These are phyloP conservation scores for Drosophila mulleri DNA, from an alignment of 2,888 invertebrate genomes.

Conservation along the genomic window DNA sequence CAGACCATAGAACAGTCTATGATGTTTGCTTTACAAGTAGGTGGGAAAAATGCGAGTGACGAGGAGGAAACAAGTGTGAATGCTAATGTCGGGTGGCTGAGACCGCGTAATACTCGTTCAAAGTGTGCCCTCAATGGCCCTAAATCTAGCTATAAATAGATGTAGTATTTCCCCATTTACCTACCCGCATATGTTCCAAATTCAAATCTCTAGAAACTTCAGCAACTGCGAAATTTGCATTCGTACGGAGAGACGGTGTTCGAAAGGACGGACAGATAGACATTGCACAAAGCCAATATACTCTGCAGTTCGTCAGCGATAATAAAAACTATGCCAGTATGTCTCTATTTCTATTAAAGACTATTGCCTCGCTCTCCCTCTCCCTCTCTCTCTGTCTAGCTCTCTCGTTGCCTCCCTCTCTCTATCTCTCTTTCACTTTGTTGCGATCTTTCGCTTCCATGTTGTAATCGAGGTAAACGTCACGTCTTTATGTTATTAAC, in stretches of 20 bases:
- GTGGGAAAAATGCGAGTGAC: constrained; percentile 9
- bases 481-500: constrained; percentile 70
- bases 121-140: not conserved
- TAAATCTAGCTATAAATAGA: not conserved
- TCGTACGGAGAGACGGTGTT: no score
- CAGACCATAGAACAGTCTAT: not conserved
- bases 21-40: constrained; percentile 16
- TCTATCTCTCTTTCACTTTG: constrained; percentile 15
- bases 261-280: not conserved
- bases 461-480: constrained; percentile 59
- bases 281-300: constrained; percentile 4
- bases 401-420: not conserved
- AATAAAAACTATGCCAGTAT: constrained; percentile 27
- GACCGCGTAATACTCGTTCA: not conserved
- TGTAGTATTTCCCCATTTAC: no score
- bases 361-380: not conserved
- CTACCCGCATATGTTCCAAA: no score
- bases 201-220: not conserved
- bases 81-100: not conserved
- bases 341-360: constrained; percentile 2
- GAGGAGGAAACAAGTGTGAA: not conserved
- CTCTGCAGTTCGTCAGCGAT: not conserved
- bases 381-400: not conserved
- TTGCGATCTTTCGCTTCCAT: constrained; percentile 48
- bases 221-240: not conserved